Percentiles rank a stretch among this genome's conserved stretches.
These are phyloP conservation scores for Denticeps clupeoides DNA, from an alignment of 2,797 vertebrate genomes.

Conservation along the genomic window DNA sequence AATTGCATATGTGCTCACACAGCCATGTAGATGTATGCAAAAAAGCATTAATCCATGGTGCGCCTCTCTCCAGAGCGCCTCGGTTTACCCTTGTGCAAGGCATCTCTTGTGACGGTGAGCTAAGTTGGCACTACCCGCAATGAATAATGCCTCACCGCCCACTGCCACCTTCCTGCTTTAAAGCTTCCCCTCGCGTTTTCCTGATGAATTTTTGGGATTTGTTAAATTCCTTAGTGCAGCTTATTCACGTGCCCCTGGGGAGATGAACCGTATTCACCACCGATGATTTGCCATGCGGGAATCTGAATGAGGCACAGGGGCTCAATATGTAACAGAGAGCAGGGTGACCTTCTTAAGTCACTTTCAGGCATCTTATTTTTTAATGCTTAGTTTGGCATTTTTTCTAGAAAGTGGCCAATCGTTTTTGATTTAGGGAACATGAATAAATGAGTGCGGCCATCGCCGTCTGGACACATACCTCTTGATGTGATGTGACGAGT, in stretches of 20 bases:
- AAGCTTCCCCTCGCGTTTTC: conserved; percentile 10
- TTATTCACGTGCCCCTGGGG: too few relatives aligned
- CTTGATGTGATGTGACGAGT: conserved; percentile 23
- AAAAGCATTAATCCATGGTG: conserved; percentile 4
- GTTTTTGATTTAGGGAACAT: conserved; percentile 20
- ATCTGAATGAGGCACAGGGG: not conserved
- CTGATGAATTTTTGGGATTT: conserved; percentile 11
- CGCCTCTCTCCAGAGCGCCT: conserved; percentile 3
- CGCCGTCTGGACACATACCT: conserved; percentile 10
- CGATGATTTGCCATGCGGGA: too few relatives aligned
- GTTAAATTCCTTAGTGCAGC: too few relatives aligned
- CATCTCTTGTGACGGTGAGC: conserved; percentile 21
- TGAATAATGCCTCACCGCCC: conserved; percentile 25
- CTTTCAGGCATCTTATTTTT: conserved; percentile 1
- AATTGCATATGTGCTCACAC: not conserved
- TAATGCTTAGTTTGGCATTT: not conserved
- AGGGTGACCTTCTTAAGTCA: not conserved
- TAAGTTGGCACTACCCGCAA: conserved; percentile 1
- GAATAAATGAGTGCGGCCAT: conserved; percentile 20
- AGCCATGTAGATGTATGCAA: conserved; percentile 3
- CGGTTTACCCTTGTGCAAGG: conserved; percentile 9
- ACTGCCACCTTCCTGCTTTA: too few relatives aligned
- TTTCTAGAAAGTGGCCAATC: conserved; percentile 2
- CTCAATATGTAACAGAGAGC: not conserved
- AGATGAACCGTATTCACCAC: too few relatives aligned